phyloP scores from a whole-genome alignment of 2,113 vertebrate genomes.

The Ammospiza caudacuta region DNA sequence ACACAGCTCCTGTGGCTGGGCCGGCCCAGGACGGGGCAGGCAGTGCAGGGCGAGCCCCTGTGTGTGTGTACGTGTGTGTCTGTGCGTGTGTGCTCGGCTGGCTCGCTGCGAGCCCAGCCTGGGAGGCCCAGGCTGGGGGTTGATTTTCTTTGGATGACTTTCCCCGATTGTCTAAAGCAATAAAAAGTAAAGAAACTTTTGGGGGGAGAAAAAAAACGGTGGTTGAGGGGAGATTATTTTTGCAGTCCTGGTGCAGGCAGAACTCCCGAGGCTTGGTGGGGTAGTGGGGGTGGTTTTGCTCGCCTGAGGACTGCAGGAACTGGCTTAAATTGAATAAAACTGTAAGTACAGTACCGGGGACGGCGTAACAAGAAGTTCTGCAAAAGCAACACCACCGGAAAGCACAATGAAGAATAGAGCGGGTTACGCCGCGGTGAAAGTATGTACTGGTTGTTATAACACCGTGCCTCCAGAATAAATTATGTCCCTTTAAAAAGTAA shows the following conservation, averaged over 20 bases:
- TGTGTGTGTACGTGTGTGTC: background rate
- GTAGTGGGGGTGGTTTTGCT: background rate
- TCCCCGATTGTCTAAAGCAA: conserved; percentile 55
- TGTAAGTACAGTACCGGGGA: conserved; percentile 58
- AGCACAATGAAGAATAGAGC: conserved; percentile 65
- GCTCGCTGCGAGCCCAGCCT: background rate
- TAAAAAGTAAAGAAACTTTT: conserved; percentile 47
- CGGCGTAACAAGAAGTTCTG: conserved; percentile 52
- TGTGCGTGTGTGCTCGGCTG: background rate
- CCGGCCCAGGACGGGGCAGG: background rate
- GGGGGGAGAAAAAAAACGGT: background rate
- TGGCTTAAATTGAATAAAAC: conserved; percentile 68
- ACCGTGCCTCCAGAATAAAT: conserved; percentile 64
- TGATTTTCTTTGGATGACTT: conserved; percentile 56
- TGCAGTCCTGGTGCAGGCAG: conserved; percentile 10
- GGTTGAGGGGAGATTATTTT: conserved; percentile 21
- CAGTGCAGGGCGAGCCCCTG: background rate
- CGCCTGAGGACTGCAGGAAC: conserved; percentile 25
- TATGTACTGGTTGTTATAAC: conserved; percentile 61
- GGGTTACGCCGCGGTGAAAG: conserved; percentile 60
- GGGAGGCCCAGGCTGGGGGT: conserved; percentile 48
- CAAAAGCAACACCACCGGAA: conserved; percentile 63
- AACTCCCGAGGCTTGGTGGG: conserved; percentile 12
- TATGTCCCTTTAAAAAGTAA: conserved; percentile 71
- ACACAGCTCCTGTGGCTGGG: fast-evolving